Base-by-base conservation (phyloP, 2,113 vertebrate species). In the Galemys pyrenaicus region DNA sequence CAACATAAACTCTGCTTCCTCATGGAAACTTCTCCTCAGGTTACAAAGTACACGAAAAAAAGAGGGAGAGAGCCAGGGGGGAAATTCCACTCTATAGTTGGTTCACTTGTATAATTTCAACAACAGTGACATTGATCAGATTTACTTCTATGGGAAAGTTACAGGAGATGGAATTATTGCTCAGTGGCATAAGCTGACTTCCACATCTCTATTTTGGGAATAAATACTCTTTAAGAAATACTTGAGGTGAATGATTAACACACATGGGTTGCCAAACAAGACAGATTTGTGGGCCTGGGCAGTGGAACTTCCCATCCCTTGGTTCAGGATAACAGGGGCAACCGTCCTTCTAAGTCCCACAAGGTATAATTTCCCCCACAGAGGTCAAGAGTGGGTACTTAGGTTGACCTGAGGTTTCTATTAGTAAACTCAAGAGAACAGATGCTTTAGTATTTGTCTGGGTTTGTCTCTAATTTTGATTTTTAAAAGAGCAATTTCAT, bases 121-220 rank as follows among this genome's bases (percentile, higher is more conserved):
- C 95, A 97, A 96, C 92, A 91, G 96, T 80, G 85, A 94, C 96
- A 96, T 94, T 97, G 97, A 97, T 94, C 65, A 80, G 92, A 83
- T 86, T 95, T 70, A 94, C 22, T 90, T 90, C 93, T 95, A 39
- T 96, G 94, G 96, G 96, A 95, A 96, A 94, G 74, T 97, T 94
- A 92, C 68, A 85, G 82, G 92, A 90, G 93, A 65, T 91, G 94
- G 78, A 95, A 62, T 96, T 92, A 90, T 97, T 94, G 88, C 94
- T 75, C 94, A 44, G 87, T 44, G 65, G 92, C 89, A 75, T 32
- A 80, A 60, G 10, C 74, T 85, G 64, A 96, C 93, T 97, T 97
- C 93, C 93, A 75, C 90, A 81, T 95, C 96, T 97, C 96, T 97
- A 96, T 96, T 97, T 96, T 89, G 84, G 94, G 96, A 96, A 97